These are phyloP conservation scores for Mirza zaza DNA, from an alignment of 2,113 vertebrate species.

Conservation along the genomic window DNA sequence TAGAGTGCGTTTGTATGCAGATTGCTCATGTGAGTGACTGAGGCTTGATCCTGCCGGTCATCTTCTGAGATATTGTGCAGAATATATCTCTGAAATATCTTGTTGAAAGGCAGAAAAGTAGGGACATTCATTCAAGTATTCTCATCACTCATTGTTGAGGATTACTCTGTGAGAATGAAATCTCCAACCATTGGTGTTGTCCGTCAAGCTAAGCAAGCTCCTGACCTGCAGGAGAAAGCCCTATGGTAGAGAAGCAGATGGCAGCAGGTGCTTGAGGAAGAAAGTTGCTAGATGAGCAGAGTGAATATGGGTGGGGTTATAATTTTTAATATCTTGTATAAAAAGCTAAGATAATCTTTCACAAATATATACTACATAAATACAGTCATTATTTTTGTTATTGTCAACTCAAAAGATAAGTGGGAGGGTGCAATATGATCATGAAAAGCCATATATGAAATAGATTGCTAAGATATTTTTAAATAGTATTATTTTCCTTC, in stretches of 20 bases:
- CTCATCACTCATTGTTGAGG: neutral
- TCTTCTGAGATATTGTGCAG: neutral
- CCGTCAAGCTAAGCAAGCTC: neutral
- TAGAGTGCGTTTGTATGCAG: neutral
- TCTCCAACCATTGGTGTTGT: neutral
- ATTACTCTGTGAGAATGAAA: neutral
- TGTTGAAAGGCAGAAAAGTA: neutral
- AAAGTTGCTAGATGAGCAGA: neutral
- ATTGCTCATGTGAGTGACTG: neutral
- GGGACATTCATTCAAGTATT: neutral
- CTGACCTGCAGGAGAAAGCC: neutral
- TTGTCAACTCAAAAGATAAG: neutral
- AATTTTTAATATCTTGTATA: neutral
- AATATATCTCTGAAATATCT: neutral
- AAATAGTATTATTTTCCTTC: neutral
- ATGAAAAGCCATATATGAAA: neutral
- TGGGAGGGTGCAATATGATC: neutral
- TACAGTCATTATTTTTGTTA: neutral
- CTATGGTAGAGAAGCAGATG: neutral
- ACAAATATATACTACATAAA: neutral
- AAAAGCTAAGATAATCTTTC: neutral
- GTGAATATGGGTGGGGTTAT: neutral
- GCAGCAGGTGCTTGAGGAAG: neutral
- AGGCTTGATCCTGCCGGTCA: too few species aligned
- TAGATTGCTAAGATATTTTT: neutral